Conservation (phyloP, 2,113 vertebrate species). For the Aspiorhynchus laticeps region DNA sequence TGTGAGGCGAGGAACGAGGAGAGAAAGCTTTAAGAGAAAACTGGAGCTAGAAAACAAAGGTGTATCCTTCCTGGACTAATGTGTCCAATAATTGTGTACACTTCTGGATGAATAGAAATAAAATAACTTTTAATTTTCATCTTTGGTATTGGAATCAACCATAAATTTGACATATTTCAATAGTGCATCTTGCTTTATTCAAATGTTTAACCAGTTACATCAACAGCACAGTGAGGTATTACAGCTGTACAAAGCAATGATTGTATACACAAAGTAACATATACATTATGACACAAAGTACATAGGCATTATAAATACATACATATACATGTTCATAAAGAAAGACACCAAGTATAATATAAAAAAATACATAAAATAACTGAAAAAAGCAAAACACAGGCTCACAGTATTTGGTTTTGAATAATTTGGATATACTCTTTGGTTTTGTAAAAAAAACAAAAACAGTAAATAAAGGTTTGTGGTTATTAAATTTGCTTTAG, state of each 20-base stretch:
- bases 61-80: background rate
- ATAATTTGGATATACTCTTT: background rate
- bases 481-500: background rate
- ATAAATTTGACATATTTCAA: background rate
- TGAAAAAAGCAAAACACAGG: background rate
- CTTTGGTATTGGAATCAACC: background rate
- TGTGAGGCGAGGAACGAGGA: background rate
- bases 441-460: background rate
- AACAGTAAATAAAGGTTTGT: background rate
- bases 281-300: background rate
- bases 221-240: background rate
- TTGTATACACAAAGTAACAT: background rate
- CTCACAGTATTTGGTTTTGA: background rate
- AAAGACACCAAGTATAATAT: no score
- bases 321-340: background rate
- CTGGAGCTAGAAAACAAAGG: background rate
- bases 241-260: background rate
- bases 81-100: background rate
- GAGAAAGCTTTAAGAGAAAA: background rate
- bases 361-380: no score
- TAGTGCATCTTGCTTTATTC: background rate
- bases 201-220: background rate
- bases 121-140: background rate
- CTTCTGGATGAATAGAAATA: background rate
- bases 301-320: background rate